Conservation (phyloP, 2,888 invertebrate species). For the Drosophila incognita region DNA sequence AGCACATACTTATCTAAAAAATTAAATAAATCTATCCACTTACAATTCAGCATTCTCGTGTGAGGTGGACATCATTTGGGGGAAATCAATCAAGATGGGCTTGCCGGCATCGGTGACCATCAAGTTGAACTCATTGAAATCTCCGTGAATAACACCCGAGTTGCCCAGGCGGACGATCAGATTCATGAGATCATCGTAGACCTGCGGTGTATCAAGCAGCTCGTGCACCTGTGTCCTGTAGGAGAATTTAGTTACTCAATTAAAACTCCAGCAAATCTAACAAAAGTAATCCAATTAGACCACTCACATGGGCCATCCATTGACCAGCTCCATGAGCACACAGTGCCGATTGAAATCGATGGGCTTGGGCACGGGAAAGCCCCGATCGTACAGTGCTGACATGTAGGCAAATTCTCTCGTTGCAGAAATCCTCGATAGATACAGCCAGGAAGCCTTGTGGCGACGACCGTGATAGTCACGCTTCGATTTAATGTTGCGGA, state of each 20-base stretch:
- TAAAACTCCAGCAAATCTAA: neutral
- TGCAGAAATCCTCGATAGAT: constrained; percentile 97
- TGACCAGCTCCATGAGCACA: constrained; percentile 97
- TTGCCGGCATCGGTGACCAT: constrained; percentile 93
- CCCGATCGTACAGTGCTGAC: constrained; percentile 95
- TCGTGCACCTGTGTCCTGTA: constrained; percentile 88
- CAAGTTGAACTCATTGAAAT: constrained; percentile 99
- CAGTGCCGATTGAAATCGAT: constrained; percentile 98
- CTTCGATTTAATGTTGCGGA: constrained; percentile 97
- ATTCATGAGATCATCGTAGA: constrained; percentile 98
- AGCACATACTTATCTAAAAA: neutral
- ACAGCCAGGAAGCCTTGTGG: constrained; percentile 96
- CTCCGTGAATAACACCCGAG: constrained; percentile 98
- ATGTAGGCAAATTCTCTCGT: constrained; percentile 99
- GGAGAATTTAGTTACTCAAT: neutral
- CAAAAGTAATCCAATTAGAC: neutral
- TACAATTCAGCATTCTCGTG: constrained; percentile 96
- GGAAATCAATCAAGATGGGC: constrained; percentile 97
- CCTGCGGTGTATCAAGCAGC: constrained; percentile 88
- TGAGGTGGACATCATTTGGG: constrained; percentile 98
- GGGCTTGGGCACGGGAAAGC: constrained; percentile 97
- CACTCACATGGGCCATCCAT: constrained; percentile 92
- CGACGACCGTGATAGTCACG: constrained; percentile 98
- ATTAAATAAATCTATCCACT: constrained; percentile 50
- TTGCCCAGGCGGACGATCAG: constrained; percentile 95